Percentiles rank a stretch among this genome's conserved stretches.
Conservation (phyloP, 2,888 invertebrate species). For the Plemyria rubiginata region DNA sequence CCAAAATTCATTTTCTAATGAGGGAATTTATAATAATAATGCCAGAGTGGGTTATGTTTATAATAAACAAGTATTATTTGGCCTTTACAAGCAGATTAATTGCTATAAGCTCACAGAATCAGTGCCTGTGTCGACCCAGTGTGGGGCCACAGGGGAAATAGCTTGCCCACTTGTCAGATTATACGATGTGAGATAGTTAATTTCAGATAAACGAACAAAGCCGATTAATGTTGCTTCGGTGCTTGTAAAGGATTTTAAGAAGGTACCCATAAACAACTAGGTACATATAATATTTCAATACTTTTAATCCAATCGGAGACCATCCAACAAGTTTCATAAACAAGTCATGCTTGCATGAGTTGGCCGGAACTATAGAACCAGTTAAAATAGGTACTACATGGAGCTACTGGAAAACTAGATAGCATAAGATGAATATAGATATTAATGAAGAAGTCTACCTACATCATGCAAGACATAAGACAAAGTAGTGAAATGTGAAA, state of each 20-base stretch:
- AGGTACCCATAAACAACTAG: not conserved
- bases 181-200: slow-evolving; percentile 46
- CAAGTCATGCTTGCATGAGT: not conserved
- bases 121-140: slow-evolving; percentile 45
- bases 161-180: slow-evolving; percentile 53
- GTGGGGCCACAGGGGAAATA: slow-evolving; percentile 60
- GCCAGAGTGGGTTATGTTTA: slow-evolving; percentile 21
- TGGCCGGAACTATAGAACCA: slow-evolving; percentile 1
- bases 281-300: slow-evolving; percentile 4
- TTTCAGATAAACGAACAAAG: slow-evolving; percentile 41
- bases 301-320: not conserved
- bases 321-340: not conserved
- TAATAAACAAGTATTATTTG: slow-evolving; percentile 32
- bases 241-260: slow-evolving; percentile 29
- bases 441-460: not conserved
- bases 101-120: slow-evolving; percentile 37
- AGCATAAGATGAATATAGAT: not conserved
- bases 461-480: not conserved
- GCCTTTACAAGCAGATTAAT: slow-evolving; percentile 21
- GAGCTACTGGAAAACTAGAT: not conserved
- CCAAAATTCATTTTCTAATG: slow-evolving; percentile 5
- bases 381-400: not conserved
- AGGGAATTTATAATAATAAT: not conserved
- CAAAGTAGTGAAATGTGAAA: not conserved
- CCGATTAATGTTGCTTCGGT: slow-evolving; percentile 36